Conservation (phyloP, 2,113 vertebrate species). For the Cebus imitator region DNA sequence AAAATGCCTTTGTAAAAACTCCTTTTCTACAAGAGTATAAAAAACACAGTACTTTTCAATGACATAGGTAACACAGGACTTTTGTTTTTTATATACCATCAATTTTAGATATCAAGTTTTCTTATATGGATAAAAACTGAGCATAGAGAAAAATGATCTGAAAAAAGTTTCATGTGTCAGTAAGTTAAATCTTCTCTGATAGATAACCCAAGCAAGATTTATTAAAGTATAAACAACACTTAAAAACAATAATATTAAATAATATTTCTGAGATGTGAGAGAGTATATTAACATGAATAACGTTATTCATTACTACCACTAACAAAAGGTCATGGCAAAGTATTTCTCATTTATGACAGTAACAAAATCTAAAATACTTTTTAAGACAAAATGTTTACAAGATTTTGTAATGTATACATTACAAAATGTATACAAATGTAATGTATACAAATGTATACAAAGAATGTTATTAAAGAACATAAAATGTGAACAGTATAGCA, state of each 20-base stretch:
- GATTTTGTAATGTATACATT: background rate
- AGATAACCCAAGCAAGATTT: background rate
- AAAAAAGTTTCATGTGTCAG: background rate
- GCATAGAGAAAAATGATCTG: background rate
- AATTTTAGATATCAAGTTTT: background rate
- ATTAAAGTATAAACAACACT: background rate
- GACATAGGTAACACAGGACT: background rate
- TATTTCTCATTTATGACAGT: background rate
- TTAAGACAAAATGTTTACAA: background rate
- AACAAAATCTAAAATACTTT: background rate
- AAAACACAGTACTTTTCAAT: background rate
- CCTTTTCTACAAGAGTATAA: background rate
- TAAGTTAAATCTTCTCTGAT: background rate
- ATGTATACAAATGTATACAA: background rate
- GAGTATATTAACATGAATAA: background rate
- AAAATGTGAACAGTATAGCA: background rate
- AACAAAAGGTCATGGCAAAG: background rate
- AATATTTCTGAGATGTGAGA: background rate
- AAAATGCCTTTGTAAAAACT: background rate
- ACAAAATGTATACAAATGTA: no score
- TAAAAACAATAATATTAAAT: background rate
- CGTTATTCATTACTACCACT: background rate
- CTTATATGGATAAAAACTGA: background rate
- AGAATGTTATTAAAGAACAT: background rate
- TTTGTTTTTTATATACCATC: background rate